A percentile compares a stretch with the other conserved stretches of the same genome.
These are phyloP conservation scores for Anguilla rostrata DNA, from an alignment of 2,113 vertebrate species.

Conservation along the genomic window DNA sequence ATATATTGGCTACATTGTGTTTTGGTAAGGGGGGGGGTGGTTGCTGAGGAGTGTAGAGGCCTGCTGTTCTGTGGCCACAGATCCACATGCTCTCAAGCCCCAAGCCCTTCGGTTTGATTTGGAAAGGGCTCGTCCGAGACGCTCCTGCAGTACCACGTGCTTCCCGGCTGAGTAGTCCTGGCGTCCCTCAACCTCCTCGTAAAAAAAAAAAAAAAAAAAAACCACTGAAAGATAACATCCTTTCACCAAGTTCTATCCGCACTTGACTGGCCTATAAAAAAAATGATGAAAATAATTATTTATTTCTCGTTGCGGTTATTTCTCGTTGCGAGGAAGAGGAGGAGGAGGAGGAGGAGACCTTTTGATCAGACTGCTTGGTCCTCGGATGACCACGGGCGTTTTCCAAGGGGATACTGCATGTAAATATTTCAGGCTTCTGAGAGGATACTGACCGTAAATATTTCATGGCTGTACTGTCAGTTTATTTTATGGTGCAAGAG, in stretches of 20 bases:
- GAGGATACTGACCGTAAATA: neutral
- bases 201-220: too few species aligned
- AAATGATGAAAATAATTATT: neutral
- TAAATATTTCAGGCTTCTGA: slow-evolving; percentile 1
- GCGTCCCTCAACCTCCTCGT: neutral
- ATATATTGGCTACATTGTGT: too few species aligned
- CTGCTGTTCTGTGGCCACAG: too few species aligned
- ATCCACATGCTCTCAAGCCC: neutral
- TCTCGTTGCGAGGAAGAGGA: neutral
- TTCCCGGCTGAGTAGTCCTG: neutral
- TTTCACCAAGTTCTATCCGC: neutral
- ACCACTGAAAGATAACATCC: neutral
- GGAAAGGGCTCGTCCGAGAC: neutral
- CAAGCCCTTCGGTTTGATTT: neutral
- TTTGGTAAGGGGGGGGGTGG: too few species aligned
- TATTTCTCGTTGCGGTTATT: too few species aligned
- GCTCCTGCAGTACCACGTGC: neutral
- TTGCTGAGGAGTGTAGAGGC: too few species aligned
- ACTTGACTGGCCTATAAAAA: neutral
- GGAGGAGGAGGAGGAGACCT: neutral
- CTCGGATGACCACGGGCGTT: neutral
- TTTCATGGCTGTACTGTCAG: neutral
- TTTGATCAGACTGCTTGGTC: neutral
- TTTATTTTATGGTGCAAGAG: neutral
- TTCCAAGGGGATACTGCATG: neutral